Evolutionary conservation across 2,888 invertebrate genomes (phyloP), one percentile per base, ranked within the genome.

Genomic region (Microchrysa polita): DNA sequence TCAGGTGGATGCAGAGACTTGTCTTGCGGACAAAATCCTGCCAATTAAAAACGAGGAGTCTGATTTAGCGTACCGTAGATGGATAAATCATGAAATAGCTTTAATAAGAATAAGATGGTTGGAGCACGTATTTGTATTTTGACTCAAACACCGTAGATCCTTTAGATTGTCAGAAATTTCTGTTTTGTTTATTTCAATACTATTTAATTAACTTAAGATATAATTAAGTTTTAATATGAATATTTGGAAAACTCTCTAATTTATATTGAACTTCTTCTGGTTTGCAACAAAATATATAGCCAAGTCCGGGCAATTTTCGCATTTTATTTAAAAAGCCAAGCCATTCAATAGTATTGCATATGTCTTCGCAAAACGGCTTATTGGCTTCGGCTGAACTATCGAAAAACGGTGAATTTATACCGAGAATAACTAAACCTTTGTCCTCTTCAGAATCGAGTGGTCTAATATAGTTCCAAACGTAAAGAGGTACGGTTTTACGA

Each of bases 341-440:
- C 72, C 72, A 72, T 5, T 7, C 2, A 9, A 72, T n/a, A 34
- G n/a, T 44, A 23, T 59, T 44, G 60, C 72, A 72, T 5, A 60
- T 60, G n/a, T 60, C 60, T 9, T 72, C 18, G 57, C 72, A 72
- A 9, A 72, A 20, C 1, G 60, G 1, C 14, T 55, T 16, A 7
- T 14, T 48, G 2, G 18, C 34, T 9, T 65, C 44, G n/a, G n/a
- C n/a, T 1, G 9, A 12, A 4, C 2, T 10, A 5, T 71, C 42
- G n/a, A 72, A 60, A 60, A 72, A 72, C 1, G 72, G 72, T 5
- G 72, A 60, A 44, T 72, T 72, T 2, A 72, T n/a, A n/a, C 72
- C 72, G 23, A 72, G 44, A 27, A 72, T 52, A 5, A 72, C 72
- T 5, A 72, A 42, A 9, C 60, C 71, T n/a, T 53, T 42, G 18